These are phyloP conservation scores for Oncorhynchus nerka DNA, from an alignment of 2,113 vertebrate species.

Conservation along the genomic window DNA sequence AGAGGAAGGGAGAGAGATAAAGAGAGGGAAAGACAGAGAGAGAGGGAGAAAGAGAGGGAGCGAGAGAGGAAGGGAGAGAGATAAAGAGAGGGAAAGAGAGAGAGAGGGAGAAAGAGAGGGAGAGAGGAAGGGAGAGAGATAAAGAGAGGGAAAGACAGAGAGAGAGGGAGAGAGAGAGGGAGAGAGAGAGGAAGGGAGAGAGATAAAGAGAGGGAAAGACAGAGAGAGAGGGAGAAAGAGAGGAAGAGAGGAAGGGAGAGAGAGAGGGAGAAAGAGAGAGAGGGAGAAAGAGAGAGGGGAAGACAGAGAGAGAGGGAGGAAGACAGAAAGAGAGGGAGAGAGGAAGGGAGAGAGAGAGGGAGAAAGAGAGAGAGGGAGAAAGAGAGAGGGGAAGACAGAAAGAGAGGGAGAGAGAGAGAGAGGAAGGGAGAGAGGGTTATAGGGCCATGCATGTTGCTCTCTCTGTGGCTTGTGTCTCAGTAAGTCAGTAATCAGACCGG, in stretches of 20 bases:
- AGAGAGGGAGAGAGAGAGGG: not conserved
- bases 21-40: no score
- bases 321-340: no score
- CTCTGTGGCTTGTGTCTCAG: not conserved
- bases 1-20: fast-evolving
- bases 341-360: no score
- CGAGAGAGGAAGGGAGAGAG: not conserved
- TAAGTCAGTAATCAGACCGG: not conserved
- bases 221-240: not conserved
- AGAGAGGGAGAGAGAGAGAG: not conserved
- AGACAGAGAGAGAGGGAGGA: not conserved
- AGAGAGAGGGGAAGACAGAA: not conserved
- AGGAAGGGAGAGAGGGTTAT: not conserved
- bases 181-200: not conserved
- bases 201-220: not conserved
- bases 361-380: not conserved
- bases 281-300: not conserved
- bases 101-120: not conserved
- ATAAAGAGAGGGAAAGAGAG: not conserved
- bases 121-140: not conserved
- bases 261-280: not conserved
- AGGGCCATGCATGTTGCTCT: not conserved
- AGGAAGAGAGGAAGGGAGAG: no score
- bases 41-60: not conserved
- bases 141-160: not conserved